Evolutionary conservation across 2,888 invertebrate genomes (phyloP).

Genomic region (Dasysyrphus tricinctus): DNA sequence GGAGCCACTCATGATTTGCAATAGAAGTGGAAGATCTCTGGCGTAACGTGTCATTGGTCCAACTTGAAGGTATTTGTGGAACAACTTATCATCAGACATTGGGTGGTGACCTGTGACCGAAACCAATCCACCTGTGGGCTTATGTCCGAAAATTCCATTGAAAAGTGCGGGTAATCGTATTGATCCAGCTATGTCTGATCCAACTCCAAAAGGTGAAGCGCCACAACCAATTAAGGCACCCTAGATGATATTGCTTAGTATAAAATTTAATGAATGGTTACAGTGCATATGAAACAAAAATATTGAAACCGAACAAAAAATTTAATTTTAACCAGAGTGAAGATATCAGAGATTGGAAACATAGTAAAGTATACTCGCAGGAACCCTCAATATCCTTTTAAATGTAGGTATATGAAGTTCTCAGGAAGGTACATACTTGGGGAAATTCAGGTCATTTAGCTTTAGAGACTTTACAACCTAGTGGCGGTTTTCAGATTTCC

Average conservation of each 20-base stretch:
- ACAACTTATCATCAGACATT: constrained; percentile 83
- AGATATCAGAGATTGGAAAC: background rate
- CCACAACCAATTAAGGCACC: constrained; percentile 89
- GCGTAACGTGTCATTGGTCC: constrained; percentile 92
- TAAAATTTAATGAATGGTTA: background rate
- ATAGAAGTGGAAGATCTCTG: constrained; percentile 88
- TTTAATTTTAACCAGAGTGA: background rate
- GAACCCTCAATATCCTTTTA: too few species aligned
- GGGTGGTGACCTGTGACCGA: constrained; percentile 87
- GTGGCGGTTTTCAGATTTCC: too few species aligned
- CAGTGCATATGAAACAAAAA: constrained; percentile 44
- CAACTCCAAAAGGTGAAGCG: constrained; percentile 90
- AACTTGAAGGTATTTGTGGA: constrained; percentile 85
- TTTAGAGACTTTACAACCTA: too few species aligned
- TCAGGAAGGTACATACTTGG: too few species aligned
- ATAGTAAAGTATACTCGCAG: too few species aligned
- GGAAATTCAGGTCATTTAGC: too few species aligned
- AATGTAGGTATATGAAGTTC: too few species aligned
- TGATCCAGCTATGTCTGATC: constrained; percentile 94
- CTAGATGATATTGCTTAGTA: constrained; percentile 81
- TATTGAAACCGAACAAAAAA: constrained; percentile 17
- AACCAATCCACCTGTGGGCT: constrained; percentile 88
- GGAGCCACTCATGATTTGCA: constrained; percentile 86
- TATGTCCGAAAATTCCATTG: constrained; percentile 95
- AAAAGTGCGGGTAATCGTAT: constrained; percentile 93